Conservation (phyloP, 2,888 invertebrate genomes). For the Odontocolon sp. region DNA sequence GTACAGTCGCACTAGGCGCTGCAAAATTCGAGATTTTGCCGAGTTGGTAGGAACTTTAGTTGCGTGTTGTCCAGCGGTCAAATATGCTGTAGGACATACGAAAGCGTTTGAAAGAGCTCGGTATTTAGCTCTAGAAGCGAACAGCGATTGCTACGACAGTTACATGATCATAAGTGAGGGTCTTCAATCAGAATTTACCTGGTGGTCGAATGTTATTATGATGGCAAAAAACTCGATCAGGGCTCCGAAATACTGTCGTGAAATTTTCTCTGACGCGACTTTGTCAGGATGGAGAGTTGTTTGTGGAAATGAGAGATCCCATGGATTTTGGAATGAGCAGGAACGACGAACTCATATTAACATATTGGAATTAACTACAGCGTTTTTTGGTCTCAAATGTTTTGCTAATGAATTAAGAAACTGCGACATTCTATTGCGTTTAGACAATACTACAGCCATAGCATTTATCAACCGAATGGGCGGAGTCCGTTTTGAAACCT, state of each 20-base stretch:
- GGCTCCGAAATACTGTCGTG: neutral
- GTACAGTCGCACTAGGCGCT: neutral
- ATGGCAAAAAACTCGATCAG: constrained; percentile 42
- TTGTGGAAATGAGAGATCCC: neutral
- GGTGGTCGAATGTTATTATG: no score
- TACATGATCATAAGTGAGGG: constrained; percentile 8
- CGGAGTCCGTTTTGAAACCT: neutral
- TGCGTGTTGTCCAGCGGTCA: constrained; percentile 48
- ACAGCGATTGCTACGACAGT: constrained; percentile 17
- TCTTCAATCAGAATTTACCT: constrained; percentile 5
- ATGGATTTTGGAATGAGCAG: neutral
- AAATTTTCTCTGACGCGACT: neutral
- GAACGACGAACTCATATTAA: no score
- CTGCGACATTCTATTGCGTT: neutral
- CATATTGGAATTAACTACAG: neutral
- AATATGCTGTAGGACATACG: constrained; percentile 44
- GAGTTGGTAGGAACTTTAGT: constrained; percentile 49
- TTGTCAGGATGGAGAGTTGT: neutral
- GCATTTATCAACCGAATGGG: neutral
- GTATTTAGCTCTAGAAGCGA: constrained; percentile 26
- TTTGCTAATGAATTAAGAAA: neutral
- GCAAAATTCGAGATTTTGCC: constrained; percentile 49
- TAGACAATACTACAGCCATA: neutral
- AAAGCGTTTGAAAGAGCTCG: constrained; percentile 38
- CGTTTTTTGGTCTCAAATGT: neutral